Conservation (phyloP, 1,140 invertebrate species). For the Calephelis virginiensis region DNA sequence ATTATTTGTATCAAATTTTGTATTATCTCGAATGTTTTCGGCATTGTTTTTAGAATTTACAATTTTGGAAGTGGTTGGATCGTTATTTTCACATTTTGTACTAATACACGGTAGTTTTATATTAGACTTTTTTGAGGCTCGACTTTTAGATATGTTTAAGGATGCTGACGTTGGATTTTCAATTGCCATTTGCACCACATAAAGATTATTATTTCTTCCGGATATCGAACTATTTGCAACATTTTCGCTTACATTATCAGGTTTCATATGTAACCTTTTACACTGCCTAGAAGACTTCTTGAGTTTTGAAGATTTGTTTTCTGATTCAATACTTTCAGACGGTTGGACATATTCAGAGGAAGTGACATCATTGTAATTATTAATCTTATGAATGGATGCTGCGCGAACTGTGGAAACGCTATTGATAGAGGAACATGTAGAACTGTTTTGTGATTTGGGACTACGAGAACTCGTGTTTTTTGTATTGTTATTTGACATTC, state of each 20-base stretch:
- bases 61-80: not conserved
- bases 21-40: not conserved
- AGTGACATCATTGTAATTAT: constrained; percentile 29
- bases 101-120: not conserved
- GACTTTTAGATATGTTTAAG: constrained; percentile 1
- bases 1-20: not conserved
- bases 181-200: constrained; percentile 36
- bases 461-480: constrained; percentile 32
- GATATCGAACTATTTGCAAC: constrained; percentile 30
- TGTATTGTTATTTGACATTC: constrained; percentile 28
- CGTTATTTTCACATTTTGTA: not conserved
- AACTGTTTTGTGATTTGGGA: constrained; percentile 53
- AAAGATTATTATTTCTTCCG: constrained; percentile 43
- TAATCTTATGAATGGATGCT: constrained; percentile 29
- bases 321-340: constrained; percentile 24
- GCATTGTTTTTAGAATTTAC: not conserved
- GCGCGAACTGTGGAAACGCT: constrained; percentile 54
- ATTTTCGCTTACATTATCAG: constrained; percentile 29
- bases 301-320: constrained; percentile 31
- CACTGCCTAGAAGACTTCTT: constrained; percentile 38
- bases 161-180: constrained; percentile 26
- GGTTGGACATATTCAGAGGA: constrained; percentile 36
- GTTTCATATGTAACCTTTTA: constrained; percentile 30
- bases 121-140: not conserved
- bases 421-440: constrained; percentile 54